Percentiles rank a stretch among this genome's conserved stretches.
Evolutionary conservation across 30 jellyfish, hydroid and myxozoan genomes (phyloP).

Genomic region (Cassiopea andromeda): DNA sequence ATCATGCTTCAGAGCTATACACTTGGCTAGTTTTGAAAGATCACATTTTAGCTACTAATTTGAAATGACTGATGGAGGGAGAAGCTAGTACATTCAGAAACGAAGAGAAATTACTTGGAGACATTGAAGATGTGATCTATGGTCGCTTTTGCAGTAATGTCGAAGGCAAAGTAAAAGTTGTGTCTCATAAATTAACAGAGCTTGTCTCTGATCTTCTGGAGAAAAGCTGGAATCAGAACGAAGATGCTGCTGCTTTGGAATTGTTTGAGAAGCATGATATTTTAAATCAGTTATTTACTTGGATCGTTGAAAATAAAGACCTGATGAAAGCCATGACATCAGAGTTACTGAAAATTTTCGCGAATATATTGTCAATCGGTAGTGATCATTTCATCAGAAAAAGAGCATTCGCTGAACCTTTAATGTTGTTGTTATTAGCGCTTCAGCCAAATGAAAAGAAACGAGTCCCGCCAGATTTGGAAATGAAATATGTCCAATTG

Average conservation of each 20-base stretch:
- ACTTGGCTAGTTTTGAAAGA: neutral
- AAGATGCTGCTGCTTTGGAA: slow-evolving; percentile 22
- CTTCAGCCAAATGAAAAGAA: slow-evolving; percentile 88
- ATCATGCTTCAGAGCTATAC: too few species aligned
- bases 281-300: slow-evolving; percentile 67
- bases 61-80: slow-evolving; percentile 10
- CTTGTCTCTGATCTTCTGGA: slow-evolving; percentile 33
- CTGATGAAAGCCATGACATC: slow-evolving; percentile 74
- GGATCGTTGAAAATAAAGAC: slow-evolving; percentile 84
- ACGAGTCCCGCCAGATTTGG: slow-evolving; percentile 83
- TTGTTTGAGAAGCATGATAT: slow-evolving; percentile 58
- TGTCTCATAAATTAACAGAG: slow-evolving; percentile 31
- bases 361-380: slow-evolving; percentile 57
- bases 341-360: slow-evolving; percentile 45
- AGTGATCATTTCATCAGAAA: slow-evolving; percentile 58
- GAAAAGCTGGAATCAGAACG: slow-evolving; percentile 48
- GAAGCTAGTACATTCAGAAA: neutral
- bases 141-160: neutral
- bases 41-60: neutral
- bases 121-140: slow-evolving; percentile 35
- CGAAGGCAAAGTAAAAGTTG: neutral
- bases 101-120: neutral
- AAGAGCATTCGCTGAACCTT: slow-evolving; percentile 68
- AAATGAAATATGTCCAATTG: slow-evolving; percentile 60
- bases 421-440: slow-evolving; percentile 73